phyloP scores from a whole-genome alignment of 1,140 invertebrate genomes.

The Trialeurodes vaporariorum region DNA sequence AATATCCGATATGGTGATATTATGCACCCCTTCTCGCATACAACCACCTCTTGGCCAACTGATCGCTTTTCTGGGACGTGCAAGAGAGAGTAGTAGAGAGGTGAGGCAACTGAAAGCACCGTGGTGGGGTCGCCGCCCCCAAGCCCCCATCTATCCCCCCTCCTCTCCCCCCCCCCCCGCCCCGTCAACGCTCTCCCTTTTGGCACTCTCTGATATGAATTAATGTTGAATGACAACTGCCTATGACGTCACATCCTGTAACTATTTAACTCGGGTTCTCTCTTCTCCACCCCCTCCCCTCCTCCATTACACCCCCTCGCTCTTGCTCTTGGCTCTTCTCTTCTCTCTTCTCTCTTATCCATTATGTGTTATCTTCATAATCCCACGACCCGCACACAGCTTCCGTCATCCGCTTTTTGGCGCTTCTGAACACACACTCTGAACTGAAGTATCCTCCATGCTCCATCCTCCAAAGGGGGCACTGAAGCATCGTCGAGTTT shows the following conservation, averaged over 20 bases:
- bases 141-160: background rate
- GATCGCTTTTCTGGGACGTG: too few species aligned
- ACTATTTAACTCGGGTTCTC: too few species aligned
- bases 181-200: background rate
- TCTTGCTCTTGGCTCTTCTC: too few species aligned
- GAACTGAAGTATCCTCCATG: too few species aligned
- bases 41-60: too few species aligned
- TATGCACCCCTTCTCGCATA: background rate
- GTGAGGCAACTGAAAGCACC: background rate
- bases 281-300: too few species aligned
- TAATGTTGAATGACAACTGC: background rate
- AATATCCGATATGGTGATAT: background rate
- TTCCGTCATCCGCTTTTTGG: too few species aligned
- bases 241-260: background rate
- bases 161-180: background rate
- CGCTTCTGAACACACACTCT: too few species aligned
- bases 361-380: slow-evolving; percentile 1
- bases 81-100: too few species aligned
- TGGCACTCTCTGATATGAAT: background rate
- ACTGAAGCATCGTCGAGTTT: too few species aligned
- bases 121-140: background rate
- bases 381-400: background rate
- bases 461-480: too few species aligned
- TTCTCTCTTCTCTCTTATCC: background rate
- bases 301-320: too few species aligned